Evolutionary conservation across 2,113 vertebrate species (phyloP).

Genomic region (Syrmaticus mikado): DNA sequence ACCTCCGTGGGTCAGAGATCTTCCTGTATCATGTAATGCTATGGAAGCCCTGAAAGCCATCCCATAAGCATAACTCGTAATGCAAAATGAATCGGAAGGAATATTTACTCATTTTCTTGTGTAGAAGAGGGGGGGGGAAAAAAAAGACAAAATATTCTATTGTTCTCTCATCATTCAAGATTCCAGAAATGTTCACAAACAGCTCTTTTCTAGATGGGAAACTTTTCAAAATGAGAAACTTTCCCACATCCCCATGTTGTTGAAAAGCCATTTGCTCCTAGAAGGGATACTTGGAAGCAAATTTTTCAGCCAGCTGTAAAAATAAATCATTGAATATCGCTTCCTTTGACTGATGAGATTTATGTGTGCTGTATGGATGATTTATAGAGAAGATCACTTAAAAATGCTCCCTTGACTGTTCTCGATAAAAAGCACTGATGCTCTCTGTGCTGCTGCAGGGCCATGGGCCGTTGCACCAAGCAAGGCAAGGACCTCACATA

Average conservation of each 20-base stretch:
- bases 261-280: conserved; percentile 31
- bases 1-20: not conserved
- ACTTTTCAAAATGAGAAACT: not conserved
- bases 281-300: not conserved
- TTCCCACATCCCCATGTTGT: not conserved
- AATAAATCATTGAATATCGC: not conserved
- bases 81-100: not conserved
- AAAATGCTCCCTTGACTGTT: not conserved
- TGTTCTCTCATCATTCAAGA: not conserved
- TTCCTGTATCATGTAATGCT: accelerated
- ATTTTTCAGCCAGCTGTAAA: not conserved
- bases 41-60: accelerated
- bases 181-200: not conserved
- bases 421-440: not conserved
- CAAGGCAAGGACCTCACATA: accelerated
- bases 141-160: accelerated
- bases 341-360: conserved; percentile 3
- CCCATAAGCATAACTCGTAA: not conserved
- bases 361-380: not conserved
- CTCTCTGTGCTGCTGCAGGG: accelerated
- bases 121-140: not conserved
- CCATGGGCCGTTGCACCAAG: accelerated
- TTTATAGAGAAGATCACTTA: not conserved
- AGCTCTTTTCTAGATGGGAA: not conserved
- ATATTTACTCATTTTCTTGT: not conserved